These are phyloP conservation scores for Sarotherodon lohbergeri DNA, from an alignment of 2,113 vertebrate genomes.

Conservation along the genomic window DNA sequence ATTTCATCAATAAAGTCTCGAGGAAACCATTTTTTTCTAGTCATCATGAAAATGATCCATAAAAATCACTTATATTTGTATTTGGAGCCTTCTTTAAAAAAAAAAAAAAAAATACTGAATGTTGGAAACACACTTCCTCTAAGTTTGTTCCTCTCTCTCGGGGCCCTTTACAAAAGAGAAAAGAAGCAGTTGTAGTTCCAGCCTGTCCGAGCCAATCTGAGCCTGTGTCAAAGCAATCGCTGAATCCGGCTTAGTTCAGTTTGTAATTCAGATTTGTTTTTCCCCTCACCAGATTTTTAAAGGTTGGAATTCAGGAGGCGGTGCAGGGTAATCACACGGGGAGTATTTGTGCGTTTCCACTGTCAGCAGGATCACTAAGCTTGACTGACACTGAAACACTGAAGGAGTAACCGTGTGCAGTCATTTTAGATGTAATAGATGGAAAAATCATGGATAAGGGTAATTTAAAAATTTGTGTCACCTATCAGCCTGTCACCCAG, in stretches of 20 bases:
- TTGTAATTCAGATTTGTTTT: neutral
- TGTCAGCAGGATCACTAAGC: neutral
- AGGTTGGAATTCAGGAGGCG: neutral
- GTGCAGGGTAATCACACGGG: neutral
- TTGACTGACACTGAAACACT: neutral
- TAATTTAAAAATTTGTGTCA: neutral
- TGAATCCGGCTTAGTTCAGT: neutral
- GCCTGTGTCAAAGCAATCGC: neutral
- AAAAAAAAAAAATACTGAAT: neutral
- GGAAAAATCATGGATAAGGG: neutral
- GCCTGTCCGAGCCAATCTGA: neutral
- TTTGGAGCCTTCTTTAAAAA: neutral
- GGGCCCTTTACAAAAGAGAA: neutral
- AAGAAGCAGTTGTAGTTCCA: neutral
- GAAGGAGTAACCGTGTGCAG: neutral
- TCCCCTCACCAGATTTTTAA: neutral
- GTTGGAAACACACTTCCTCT: neutral
- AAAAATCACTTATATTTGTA: neutral
- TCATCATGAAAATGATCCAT: neutral
- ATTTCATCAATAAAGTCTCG: neutral
- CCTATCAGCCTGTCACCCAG: neutral
- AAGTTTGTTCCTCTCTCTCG: neutral
- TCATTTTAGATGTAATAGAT: neutral
- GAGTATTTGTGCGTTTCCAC: neutral
- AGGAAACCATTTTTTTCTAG: neutral